phyloP scores from a whole-genome alignment of 2,888 invertebrate species.

The Cataglyphis altisquamis region DNA sequence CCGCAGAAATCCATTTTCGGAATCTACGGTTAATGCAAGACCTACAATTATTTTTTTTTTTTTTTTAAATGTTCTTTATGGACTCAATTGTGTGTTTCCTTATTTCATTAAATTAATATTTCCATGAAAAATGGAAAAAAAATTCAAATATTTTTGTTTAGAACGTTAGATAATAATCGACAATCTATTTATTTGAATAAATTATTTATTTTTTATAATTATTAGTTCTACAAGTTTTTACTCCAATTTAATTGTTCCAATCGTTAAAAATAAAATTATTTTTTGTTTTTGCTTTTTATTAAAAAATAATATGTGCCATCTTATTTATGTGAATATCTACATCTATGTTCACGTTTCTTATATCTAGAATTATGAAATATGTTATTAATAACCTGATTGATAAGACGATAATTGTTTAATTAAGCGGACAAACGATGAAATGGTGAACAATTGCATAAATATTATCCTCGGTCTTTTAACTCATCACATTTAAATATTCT shows the following conservation, averaged over 20 bases:
- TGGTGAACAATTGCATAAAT: not conserved
- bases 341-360: not conserved
- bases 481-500: conserved; percentile 15
- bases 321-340: not conserved
- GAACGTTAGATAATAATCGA: not conserved
- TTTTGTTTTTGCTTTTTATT: not conserved
- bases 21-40: conserved; percentile 19
- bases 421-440: not conserved
- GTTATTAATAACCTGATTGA: not conserved
- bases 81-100: not conserved
- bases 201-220: not conserved
- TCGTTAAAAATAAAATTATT: not conserved
- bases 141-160: not conserved
- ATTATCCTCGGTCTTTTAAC: conserved; percentile 14
- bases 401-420: conserved; percentile 10
- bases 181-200: not conserved
- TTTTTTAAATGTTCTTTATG: not conserved
- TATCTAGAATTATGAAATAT: conserved; percentile 5
- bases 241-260: not conserved
- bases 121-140: not conserved
- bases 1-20: conserved; percentile 53
- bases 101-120: not conserved
- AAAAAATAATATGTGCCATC: not conserved
- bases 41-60: not conserved
- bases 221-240: not conserved